Conservation (phyloP, 2,888 invertebrate genomes). For the Thereva nobilitata region DNA sequence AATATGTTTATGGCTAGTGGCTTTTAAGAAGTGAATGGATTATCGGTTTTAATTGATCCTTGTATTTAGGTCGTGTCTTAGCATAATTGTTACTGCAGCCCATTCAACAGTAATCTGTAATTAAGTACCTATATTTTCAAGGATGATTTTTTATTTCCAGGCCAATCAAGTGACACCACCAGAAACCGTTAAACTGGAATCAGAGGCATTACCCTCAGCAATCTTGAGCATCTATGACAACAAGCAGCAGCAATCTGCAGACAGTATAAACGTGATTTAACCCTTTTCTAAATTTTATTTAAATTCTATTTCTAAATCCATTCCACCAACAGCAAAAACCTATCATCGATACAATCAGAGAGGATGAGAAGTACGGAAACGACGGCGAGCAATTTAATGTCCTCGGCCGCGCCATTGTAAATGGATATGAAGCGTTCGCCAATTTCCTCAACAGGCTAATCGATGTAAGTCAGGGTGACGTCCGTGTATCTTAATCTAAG, state of each 20-base stretch:
- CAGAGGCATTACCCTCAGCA: slow-evolving; percentile 53
- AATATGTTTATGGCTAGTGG: no score
- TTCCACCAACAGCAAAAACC: slow-evolving; percentile 64
- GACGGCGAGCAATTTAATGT: slow-evolving; percentile 68
- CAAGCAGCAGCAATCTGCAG: slow-evolving; percentile 51
- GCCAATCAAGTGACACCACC: slow-evolving; percentile 43
- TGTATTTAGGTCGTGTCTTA: neutral
- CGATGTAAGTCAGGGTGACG: slow-evolving; percentile 63
- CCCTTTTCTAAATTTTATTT: no score
- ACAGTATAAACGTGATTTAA: slow-evolving; percentile 49
- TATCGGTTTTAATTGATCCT: neutral
- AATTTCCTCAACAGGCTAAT: slow-evolving; percentile 67
- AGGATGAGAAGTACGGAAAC: slow-evolving; percentile 81
- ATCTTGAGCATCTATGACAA: slow-evolving; percentile 52
- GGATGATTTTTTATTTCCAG: slow-evolving; percentile 31
- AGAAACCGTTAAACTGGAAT: slow-evolving; percentile 54
- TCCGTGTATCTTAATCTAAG: neutral
- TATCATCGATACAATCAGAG: slow-evolving; percentile 73
- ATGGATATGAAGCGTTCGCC: slow-evolving; percentile 69
- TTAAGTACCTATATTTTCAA: slow-evolving; percentile 7
- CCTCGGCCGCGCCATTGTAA: slow-evolving; percentile 68
- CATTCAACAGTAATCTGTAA: neutral
- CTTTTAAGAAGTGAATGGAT: no score
- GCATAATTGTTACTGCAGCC: neutral
- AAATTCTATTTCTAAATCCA: no score